Conservation (phyloP, 2,797 vertebrate species). For the Malurus leucopterus region DNA sequence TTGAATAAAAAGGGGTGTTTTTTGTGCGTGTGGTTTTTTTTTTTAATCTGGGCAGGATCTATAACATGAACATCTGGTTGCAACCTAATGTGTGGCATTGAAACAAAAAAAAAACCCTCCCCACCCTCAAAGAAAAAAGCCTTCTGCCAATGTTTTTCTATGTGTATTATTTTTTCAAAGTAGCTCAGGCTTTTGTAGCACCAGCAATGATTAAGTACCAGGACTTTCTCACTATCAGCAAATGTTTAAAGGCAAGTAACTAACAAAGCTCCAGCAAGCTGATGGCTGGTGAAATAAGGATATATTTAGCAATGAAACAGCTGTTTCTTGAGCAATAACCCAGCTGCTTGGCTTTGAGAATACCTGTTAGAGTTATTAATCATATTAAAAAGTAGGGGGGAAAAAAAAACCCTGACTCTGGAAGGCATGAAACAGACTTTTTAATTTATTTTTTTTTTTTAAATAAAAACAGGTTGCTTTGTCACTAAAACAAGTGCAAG, state of each 20-base stretch:
- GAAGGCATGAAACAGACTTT: conserved; percentile 28
- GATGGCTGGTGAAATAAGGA: conserved; percentile 42
- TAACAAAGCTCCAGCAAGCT: conserved; percentile 46
- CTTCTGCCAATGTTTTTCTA: conserved; percentile 24
- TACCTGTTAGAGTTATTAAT: conserved; percentile 64
- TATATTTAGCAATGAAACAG: conserved; percentile 66
- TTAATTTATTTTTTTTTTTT: background rate
- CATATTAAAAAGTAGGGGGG: conserved; percentile 44
- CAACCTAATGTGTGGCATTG: conserved; percentile 57
- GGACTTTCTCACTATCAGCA: conserved; percentile 60
- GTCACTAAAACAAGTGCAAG: background rate
- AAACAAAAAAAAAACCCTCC: conserved; percentile 42
- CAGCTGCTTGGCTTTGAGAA: conserved; percentile 62
- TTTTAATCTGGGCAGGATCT: conserved; percentile 55
- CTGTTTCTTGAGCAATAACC: conserved; percentile 60
- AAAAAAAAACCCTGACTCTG: background rate
- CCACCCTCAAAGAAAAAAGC: conserved; percentile 30
- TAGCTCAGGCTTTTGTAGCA: conserved; percentile 34
- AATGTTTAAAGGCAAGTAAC: conserved; percentile 62
- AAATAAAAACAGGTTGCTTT: background rate
- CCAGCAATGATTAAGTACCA: conserved; percentile 56
- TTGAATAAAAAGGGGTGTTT: conserved; percentile 34
- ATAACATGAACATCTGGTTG: conserved; percentile 70
- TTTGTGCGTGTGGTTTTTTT: background rate
- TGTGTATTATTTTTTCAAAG: conserved; percentile 42